Evolutionary conservation across 2,797 vertebrate genomes (phyloP).

Genomic region (Centroberyx gerrardi): DNA sequence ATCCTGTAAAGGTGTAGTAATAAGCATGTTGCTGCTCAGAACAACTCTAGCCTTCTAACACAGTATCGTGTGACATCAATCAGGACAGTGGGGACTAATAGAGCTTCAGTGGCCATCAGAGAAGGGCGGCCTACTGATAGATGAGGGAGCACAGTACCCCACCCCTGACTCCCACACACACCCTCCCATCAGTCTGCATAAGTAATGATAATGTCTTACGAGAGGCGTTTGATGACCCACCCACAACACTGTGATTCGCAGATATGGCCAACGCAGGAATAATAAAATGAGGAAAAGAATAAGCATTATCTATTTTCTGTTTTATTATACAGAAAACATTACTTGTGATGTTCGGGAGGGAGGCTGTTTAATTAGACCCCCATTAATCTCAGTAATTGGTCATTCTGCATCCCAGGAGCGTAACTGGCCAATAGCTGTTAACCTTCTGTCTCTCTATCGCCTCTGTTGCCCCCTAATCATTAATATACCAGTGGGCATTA

Average conservation of each 20-base stretch:
- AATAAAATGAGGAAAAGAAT: constrained; percentile 49
- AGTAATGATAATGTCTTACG: constrained; percentile 67
- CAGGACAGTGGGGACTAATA: constrained; percentile 78
- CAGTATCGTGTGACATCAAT: constrained; percentile 76
- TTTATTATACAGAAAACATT: constrained; percentile 58
- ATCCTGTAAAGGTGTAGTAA: constrained; percentile 61
- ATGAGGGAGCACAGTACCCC: constrained; percentile 72
- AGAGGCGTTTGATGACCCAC: constrained; percentile 48
- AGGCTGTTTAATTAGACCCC: constrained; percentile 73
- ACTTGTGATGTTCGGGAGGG: constrained; percentile 35
- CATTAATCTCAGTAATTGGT: constrained; percentile 81
- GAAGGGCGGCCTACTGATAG: constrained; percentile 75
- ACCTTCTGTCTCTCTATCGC: constrained; percentile 59
- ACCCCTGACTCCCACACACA: constrained; percentile 37
- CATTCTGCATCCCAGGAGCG: constrained; percentile 68
- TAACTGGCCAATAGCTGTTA: constrained; percentile 74
- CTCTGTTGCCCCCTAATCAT: constrained; percentile 56
- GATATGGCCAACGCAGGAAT: constrained; percentile 56
- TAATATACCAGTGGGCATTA: constrained; percentile 66
- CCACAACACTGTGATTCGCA: constrained; percentile 49
- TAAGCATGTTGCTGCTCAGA: constrained; percentile 61
- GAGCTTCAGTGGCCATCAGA: constrained; percentile 79
- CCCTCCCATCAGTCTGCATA: constrained; percentile 59
- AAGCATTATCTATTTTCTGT: constrained; percentile 34
- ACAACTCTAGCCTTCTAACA: constrained; percentile 69